A percentile compares a stretch with the other conserved stretches of the same genome.
These are phyloP conservation scores for Alligator mississippiensis DNA, from an alignment of 2,113 vertebrate species.

Conservation along the genomic window DNA sequence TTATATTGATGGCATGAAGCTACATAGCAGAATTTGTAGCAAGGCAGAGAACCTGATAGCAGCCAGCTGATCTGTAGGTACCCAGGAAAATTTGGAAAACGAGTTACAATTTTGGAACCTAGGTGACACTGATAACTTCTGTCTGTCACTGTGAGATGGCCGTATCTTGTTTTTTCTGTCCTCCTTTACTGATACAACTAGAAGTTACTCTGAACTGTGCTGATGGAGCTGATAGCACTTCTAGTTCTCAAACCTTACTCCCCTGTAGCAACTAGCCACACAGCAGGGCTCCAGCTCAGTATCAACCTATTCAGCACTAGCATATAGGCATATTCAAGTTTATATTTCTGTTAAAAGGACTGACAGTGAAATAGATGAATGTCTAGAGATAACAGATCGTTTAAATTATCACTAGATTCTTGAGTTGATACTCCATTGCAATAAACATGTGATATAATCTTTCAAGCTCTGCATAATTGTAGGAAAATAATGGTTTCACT, in stretches of 20 bases:
- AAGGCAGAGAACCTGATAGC: background rate
- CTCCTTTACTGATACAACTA: background rate
- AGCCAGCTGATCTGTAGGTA: background rate
- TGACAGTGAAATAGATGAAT: background rate
- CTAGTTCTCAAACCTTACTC: background rate
- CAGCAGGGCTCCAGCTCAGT: background rate
- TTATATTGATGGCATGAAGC: background rate
- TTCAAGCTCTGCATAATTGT: background rate
- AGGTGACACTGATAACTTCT: background rate
- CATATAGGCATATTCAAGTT: background rate
- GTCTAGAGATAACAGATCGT: background rate
- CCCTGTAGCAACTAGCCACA: background rate
- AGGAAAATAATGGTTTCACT: background rate
- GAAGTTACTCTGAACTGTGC: background rate
- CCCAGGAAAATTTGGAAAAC: rapidly evolving
- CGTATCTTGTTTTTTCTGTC: background rate
- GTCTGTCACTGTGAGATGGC: background rate
- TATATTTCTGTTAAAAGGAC: constrained; percentile 35
- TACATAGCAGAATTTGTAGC: background rate
- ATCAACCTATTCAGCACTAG: background rate
- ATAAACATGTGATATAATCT: background rate
- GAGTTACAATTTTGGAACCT: background rate
- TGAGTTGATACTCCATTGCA: background rate
- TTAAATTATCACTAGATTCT: background rate
- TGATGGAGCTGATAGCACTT: background rate